Percentiles rank a stretch among this genome's conserved stretches.
Evolutionary conservation across 2,113 vertebrate genomes (phyloP).

Genomic region (Bombycilla garrulus): DNA sequence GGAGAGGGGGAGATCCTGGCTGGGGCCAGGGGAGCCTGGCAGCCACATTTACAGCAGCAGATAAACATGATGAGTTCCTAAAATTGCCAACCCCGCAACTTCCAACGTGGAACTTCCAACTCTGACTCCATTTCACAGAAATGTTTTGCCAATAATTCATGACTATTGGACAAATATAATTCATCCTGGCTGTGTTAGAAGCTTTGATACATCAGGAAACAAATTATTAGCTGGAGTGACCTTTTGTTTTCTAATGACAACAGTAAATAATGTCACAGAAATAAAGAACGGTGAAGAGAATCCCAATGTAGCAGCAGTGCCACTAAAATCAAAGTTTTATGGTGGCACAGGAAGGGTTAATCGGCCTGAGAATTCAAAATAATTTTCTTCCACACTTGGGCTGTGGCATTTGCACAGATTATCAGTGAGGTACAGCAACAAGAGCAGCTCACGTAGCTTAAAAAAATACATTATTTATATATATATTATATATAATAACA

Average conservation of each 20-base stretch:
- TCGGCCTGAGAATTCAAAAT: background rate
- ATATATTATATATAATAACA: background rate
- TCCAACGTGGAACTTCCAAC: too few relatives aligned
- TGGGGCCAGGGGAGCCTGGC: conserved; percentile 23
- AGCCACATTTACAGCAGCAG: background rate
- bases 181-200: background rate
- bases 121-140: too few relatives aligned
- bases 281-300: background rate
- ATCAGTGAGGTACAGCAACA: background rate
- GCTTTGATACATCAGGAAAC: background rate
- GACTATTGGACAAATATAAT: background rate
- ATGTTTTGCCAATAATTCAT: background rate
- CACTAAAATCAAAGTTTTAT: background rate
- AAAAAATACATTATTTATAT: background rate
- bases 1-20: background rate
- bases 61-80: background rate
- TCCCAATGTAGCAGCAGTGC: background rate
- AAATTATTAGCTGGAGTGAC: background rate
- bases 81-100: background rate
- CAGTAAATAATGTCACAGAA: background rate
- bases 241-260: background rate
- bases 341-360: background rate
- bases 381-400: background rate
- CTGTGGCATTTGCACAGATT: background rate
- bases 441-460: background rate